Percentiles rank a stretch among this genome's conserved stretches.
Conservation (phyloP, 2,888 invertebrate genomes). For the Dolichopus griseipennis region DNA sequence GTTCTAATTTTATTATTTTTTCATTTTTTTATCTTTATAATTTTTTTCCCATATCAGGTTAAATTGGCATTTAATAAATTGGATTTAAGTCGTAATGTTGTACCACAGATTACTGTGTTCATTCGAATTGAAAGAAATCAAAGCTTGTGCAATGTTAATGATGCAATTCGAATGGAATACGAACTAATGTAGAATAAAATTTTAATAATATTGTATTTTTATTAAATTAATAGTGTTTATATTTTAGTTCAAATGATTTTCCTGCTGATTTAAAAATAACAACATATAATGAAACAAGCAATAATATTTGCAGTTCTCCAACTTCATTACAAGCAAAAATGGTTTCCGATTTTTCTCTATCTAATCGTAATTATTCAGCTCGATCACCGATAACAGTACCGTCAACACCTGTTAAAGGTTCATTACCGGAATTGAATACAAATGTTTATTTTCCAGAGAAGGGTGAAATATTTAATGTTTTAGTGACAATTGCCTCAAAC, state of each 20-base stretch:
- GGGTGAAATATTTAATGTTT: slow-evolving; percentile 59
- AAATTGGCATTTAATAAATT: slow-evolving; percentile 42
- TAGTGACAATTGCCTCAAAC: slow-evolving; percentile 65
- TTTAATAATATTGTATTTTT: neutral
- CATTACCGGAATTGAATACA: slow-evolving; percentile 28
- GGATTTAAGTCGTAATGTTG: slow-evolving; percentile 21
- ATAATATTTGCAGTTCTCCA: slow-evolving; percentile 1
- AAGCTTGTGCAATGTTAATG: slow-evolving; percentile 61
- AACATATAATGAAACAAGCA: neutral
- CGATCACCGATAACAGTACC: slow-evolving; percentile 11
- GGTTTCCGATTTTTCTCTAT: neutral
- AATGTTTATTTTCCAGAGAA: slow-evolving; percentile 30
- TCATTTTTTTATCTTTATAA: neutral
- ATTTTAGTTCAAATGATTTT: neutral
- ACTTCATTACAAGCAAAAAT: neutral
- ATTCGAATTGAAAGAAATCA: slow-evolving; percentile 56
- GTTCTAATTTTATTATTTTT: slow-evolving; percentile 10
- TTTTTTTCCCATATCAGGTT: slow-evolving; percentile 25
- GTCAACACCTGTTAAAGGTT: slow-evolving; percentile 26
- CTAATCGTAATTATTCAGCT: slow-evolving; percentile 8
- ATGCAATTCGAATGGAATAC: slow-evolving; percentile 55
- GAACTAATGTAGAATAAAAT: slow-evolving; percentile 35
- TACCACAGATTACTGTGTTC: slow-evolving; percentile 56
- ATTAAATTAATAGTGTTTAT: neutral
- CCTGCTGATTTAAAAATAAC: neutral